Evolutionary conservation across 2,113 vertebrate species (phyloP).

Genomic region (Puffinus mauretanicus): DNA sequence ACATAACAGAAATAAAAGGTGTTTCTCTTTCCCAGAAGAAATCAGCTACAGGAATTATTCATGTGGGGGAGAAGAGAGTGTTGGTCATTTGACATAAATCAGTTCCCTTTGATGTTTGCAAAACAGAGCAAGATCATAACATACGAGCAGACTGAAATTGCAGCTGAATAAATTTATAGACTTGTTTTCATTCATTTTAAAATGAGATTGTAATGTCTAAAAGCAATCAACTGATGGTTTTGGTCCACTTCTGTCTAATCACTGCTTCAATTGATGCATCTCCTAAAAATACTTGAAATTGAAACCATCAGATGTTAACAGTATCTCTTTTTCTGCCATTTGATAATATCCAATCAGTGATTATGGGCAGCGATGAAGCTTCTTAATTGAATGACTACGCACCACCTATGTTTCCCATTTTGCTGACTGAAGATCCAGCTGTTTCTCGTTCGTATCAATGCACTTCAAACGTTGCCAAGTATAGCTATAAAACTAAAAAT

Average conservation of each 20-base stretch:
- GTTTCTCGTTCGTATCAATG: not conserved
- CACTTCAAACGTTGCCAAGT: slow-evolving; percentile 16
- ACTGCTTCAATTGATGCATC: slow-evolving; percentile 31
- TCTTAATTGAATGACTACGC: slow-evolving; percentile 19
- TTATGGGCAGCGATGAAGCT: slow-evolving; percentile 24
- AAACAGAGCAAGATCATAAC: slow-evolving; percentile 24
- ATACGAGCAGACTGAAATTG: not conserved
- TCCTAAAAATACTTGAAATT: slow-evolving; percentile 47
- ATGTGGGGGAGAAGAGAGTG: not conserved
- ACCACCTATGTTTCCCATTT: slow-evolving; percentile 10
- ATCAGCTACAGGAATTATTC: not conserved
- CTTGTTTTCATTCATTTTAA: slow-evolving; percentile 35
- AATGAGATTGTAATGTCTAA: slow-evolving; percentile 23
- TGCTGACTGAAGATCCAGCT: slow-evolving; percentile 39
- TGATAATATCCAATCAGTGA: slow-evolving; percentile 55
- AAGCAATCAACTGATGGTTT: slow-evolving; percentile 49
- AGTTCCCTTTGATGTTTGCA: slow-evolving; percentile 31
- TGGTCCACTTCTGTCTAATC: slow-evolving; percentile 43
- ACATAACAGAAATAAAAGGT: not conserved
- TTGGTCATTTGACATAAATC: slow-evolving; percentile 18
- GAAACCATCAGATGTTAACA: slow-evolving; percentile 18
- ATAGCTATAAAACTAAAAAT: slow-evolving; percentile 8
- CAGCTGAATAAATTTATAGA: slow-evolving; percentile 14
- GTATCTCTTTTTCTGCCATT: slow-evolving; percentile 31
- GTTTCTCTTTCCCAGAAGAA: not conserved